Evolutionary conservation across 2,888 invertebrate species (phyloP), one percentile per base, ranked within the genome.

Genomic region (Chrysina gloriosa): DNA sequence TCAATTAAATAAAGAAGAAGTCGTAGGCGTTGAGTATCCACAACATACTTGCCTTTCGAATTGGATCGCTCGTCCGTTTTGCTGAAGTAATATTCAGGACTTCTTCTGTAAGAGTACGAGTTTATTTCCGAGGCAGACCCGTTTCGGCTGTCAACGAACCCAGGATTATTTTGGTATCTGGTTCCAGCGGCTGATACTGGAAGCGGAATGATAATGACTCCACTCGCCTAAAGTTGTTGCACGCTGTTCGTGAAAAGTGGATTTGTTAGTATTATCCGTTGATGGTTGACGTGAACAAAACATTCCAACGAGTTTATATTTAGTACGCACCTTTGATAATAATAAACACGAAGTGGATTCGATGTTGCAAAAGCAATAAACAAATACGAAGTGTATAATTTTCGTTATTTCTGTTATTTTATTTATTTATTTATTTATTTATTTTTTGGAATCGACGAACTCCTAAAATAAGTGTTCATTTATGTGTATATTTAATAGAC

Each of bases 141-240:
- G 9, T 54, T 11, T 27, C 11, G 14, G 27, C 65, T 65, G 65
- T 65, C 65, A 65, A 65, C 45, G 56, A 65, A 65, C 65, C 47
- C 65, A 31, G 45, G 56, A 65, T 47, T 65, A 65, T 65, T 65
- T 65, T 47, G 42, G 56, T 56, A 48, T 54, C 47, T 65, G 45
- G 54, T 65, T 56, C 45, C 54, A 58, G 56, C 25, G 11, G 47
- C 14, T 45, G 56, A 65, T 65, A 65, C 48, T 64, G 48, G 50
- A 47, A 45, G 29, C 29, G 42, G 31, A 64, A 64, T 48, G 64
- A 63, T 63, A 63, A 63, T 63, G 48, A 63, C 47, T 36, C 47
- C 19, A 21, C 64, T 31, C 21, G 19, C 64, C 21, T 34, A 34
- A 39, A 25, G 36, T 50, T 54, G 34, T 58, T 39, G 25, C 39